Conservation (phyloP, 2,888 invertebrate species). For the Dryococelus australis region DNA sequence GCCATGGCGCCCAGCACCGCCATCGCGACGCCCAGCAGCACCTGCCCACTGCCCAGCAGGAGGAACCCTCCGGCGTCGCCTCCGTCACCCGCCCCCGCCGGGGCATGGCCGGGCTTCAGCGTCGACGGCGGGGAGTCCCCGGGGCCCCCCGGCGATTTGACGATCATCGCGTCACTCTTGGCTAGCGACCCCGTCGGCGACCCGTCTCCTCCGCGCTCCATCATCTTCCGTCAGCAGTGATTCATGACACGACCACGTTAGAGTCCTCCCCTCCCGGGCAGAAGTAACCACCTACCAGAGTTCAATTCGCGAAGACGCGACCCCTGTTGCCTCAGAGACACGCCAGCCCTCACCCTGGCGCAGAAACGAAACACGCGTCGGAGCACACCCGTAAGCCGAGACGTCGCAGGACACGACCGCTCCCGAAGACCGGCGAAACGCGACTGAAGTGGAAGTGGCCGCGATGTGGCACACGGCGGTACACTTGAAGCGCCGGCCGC, state of each 20-base stretch:
- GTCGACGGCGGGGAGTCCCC: slow-evolving; percentile 37
- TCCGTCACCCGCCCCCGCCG: background rate
- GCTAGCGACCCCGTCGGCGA: slow-evolving; percentile 26
- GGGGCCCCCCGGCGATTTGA: slow-evolving; percentile 45
- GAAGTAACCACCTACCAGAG: no score
- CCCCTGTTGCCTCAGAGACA: no score
- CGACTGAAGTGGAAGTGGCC: background rate
- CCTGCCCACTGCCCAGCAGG: slow-evolving; percentile 48
- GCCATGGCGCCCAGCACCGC: slow-evolving; percentile 52
- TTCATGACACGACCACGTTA: background rate
- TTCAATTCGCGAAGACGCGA: no score
- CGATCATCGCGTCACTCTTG: slow-evolving; percentile 40
- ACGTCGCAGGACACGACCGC: background rate
- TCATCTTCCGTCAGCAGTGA: background rate
- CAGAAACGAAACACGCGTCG: no score
- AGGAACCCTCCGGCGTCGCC: slow-evolving; percentile 38
- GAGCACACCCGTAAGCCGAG: no score
- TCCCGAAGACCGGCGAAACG: background rate
- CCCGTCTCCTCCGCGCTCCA: slow-evolving; percentile 29
- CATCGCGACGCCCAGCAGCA: slow-evolving; percentile 52
- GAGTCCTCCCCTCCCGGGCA: no score
- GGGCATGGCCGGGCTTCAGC: slow-evolving; percentile 29
- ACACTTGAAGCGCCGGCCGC: no score
- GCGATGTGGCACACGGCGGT: background rate
- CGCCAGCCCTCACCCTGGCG: no score